phyloP scores from a whole-genome alignment of 2,797 vertebrate species.

The Gephyroberyx darwinii region DNA sequence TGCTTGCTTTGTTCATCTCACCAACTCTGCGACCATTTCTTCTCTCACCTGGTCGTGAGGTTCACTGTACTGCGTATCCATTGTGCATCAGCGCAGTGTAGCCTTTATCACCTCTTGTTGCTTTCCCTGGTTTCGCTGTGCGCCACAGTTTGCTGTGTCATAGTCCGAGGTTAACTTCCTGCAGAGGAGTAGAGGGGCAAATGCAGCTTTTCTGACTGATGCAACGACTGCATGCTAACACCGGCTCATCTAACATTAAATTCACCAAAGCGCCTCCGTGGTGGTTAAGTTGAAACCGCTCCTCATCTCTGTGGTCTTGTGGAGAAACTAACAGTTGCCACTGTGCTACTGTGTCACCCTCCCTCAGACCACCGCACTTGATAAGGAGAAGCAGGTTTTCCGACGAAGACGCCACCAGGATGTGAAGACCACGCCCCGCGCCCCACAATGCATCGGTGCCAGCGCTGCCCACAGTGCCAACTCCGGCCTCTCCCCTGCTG shows the following conservation, averaged over 20 bases:
- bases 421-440: constrained; percentile 83
- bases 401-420: constrained; percentile 95
- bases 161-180: background rate
- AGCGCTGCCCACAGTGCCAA: constrained; percentile 80
- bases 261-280: background rate
- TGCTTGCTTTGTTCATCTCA: constrained; percentile 84
- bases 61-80: constrained; percentile 63
- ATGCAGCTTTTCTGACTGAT: constrained; percentile 25
- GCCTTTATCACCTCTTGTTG: constrained; percentile 7
- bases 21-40: constrained; percentile 78
- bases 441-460: constrained; percentile 77
- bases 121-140: constrained; percentile 21
- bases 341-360: constrained; percentile 85
- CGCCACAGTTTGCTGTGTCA: constrained; percentile 15
- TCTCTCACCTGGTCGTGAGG: constrained; percentile 13
- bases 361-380: constrained; percentile 97
- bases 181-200: background rate
- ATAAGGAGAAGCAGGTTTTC: constrained; percentile 99
- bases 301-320: constrained; percentile 17
- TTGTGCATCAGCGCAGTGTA: background rate
- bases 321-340: constrained; percentile 39
- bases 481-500: constrained; percentile 81
- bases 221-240: constrained; percentile 25
- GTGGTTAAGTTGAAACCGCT: constrained; percentile 10
- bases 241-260: constrained; percentile 15